Conservation (phyloP, 2,888 invertebrate genomes). For the Watsonalla cultraria region DNA sequence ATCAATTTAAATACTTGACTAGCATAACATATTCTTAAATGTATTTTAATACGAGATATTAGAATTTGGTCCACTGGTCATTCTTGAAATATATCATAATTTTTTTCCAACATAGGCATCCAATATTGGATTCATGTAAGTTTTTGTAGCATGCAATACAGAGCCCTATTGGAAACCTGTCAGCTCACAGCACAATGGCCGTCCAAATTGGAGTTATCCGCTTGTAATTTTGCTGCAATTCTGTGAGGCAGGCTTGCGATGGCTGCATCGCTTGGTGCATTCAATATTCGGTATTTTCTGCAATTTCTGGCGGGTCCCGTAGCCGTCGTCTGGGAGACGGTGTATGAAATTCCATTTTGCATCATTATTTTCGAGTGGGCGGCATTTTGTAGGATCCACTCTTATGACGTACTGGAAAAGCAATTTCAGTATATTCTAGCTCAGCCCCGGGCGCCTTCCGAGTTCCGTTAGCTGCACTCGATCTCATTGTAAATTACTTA, state of each 20-base stretch:
- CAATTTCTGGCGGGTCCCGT: slow-evolving; percentile 10
- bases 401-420: slow-evolving; percentile 27
- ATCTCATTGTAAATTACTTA: not conserved
- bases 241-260: slow-evolving; percentile 18
- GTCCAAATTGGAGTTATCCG: slow-evolving; percentile 32
- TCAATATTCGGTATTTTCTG: slow-evolving; percentile 46
- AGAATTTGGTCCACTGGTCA: too few relatives aligned
- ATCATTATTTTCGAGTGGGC: slow-evolving; percentile 65
- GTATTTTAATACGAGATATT: too few relatives aligned
- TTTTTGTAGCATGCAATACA: too few relatives aligned
- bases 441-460: not conserved
- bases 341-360: slow-evolving; percentile 52
- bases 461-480: not conserved
- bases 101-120: too few relatives aligned
- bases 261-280: slow-evolving; percentile 20
- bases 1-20: too few relatives aligned
- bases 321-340: slow-evolving; percentile 17
- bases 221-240: slow-evolving; percentile 41
- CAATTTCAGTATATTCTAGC: slow-evolving; percentile 26
- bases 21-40: too few relatives aligned
- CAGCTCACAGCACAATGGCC: slow-evolving; percentile 14
- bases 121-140: too few relatives aligned
- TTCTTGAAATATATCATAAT: too few relatives aligned
- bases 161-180: not conserved
- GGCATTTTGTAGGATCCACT: slow-evolving; percentile 34